These are phyloP conservation scores for Ceratina japonica DNA, from an alignment of 1,140 invertebrate species.

Conservation along the genomic window DNA sequence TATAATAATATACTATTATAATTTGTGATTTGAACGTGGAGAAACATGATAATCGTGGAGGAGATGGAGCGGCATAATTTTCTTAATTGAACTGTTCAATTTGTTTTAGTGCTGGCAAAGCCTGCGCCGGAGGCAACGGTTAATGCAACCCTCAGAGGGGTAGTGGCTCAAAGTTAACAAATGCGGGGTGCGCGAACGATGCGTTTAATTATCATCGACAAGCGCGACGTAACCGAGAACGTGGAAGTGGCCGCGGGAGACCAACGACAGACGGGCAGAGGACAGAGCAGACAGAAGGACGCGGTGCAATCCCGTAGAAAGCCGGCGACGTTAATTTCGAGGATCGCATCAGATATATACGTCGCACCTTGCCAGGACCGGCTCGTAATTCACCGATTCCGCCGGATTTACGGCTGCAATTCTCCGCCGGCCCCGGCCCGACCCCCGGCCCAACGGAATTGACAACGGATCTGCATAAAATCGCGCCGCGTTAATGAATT, in stretches of 20 bases:
- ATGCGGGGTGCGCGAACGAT: conserved; percentile 16
- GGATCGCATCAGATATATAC: conserved; percentile 34
- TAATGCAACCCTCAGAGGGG: no score
- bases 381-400: conserved; percentile 44
- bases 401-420: conserved; percentile 65
- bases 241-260: conserved; percentile 38
- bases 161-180: background rate
- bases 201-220: conserved; percentile 48
- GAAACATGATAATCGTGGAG: no score
- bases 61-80: no score
- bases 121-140: no score
- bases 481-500: background rate
- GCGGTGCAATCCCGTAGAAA: conserved; percentile 55
- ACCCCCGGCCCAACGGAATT: conserved; percentile 41
- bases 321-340: conserved; percentile 55
- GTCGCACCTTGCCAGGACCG: conserved; percentile 26
- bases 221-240: conserved; percentile 7
- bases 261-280: conserved; percentile 40
- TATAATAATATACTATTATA: no score
- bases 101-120: no score
- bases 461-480: conserved; percentile 22
- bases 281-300: conserved; percentile 13
- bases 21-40: no score
- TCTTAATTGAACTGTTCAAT: no score
- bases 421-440: conserved; percentile 24